Evolutionary conservation across 2,113 vertebrate species (phyloP), one percentile per base, ranked within the genome.

Genomic region (Ariopsis seemanni): DNA sequence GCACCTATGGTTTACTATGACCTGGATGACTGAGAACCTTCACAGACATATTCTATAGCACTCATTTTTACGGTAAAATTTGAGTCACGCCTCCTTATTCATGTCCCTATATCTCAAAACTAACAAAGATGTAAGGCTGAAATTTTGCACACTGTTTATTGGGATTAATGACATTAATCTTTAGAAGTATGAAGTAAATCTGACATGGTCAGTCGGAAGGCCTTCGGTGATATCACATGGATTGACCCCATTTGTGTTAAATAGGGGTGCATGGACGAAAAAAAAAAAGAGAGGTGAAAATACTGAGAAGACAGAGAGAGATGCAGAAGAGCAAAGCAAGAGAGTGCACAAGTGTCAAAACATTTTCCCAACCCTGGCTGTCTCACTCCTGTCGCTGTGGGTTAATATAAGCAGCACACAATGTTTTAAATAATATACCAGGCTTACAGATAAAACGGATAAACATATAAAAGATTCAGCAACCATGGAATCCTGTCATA

Each of bases 391-490:
- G 92, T 92, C 93, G 86, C 90, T 91, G 90, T 88, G 93, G 94
- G 93, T 94, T 94, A 93, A 94, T 93, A 90, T 91, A 91, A 89
- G 87, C 89, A 83, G 80, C 89, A 88, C 89, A 89, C 89, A 82
- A 89, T 87, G 89, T 82, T 90, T 92, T 95, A 85, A 95, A 95
- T 94, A 93, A 95, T 92, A 93, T 89, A 94, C 90, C 87, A 92
- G 92, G 60, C 85, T 79, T 87, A 84, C 90, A 93, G 92, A 94
- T 94, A 92, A 94, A 94, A 94, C 90, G 92, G 92, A 95, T 94
- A 95, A 94, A 94, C 93, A 94, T 85, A 94, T 94, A 90, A 94
- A 94, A 94, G 88, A 93, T 95, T 93, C 82, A 94, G 90, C 91
- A 90, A 63, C 79, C 80, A 83, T 89, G 79, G 86, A 82, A 87